These are phyloP conservation scores for Lasioglossum marginatum DNA, from an alignment of 2,888 invertebrate species.

Conservation along the genomic window DNA sequence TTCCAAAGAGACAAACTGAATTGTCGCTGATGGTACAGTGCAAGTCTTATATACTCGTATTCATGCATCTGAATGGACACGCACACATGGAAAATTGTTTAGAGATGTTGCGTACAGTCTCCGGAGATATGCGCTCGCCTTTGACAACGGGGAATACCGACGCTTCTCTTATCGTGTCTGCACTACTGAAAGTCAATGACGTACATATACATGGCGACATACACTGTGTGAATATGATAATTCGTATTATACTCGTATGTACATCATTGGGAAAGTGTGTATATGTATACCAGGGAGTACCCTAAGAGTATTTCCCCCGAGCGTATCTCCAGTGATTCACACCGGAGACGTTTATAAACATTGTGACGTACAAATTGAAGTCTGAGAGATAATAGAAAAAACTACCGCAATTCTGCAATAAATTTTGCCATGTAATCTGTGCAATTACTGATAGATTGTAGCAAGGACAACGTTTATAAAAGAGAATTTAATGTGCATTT, in stretches of 20 bases:
- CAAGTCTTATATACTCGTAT: neutral
- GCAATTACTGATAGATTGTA: neutral
- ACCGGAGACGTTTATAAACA: neutral
- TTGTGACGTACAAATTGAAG: neutral
- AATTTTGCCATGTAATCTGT: neutral
- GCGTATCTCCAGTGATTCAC: neutral
- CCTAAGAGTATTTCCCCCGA: neutral
- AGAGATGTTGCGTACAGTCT: neutral
- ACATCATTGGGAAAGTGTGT: neutral
- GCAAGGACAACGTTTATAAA: neutral
- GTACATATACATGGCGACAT: neutral
- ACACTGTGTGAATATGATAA: neutral
- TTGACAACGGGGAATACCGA: slow-evolving; percentile 8
- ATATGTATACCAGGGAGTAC: neutral
- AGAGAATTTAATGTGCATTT: neutral
- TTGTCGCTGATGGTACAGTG: neutral
- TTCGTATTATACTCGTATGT: neutral
- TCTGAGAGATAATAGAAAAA: neutral
- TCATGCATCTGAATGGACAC: neutral
- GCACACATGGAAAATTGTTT: neutral
- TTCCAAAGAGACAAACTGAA: neutral
- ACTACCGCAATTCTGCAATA: neutral
- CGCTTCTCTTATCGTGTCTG: neutral
- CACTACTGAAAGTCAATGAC: neutral
- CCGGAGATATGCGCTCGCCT: neutral